Conservation (phyloP, 2,797 vertebrate genomes). For the Pangasius larnaudii region DNA sequence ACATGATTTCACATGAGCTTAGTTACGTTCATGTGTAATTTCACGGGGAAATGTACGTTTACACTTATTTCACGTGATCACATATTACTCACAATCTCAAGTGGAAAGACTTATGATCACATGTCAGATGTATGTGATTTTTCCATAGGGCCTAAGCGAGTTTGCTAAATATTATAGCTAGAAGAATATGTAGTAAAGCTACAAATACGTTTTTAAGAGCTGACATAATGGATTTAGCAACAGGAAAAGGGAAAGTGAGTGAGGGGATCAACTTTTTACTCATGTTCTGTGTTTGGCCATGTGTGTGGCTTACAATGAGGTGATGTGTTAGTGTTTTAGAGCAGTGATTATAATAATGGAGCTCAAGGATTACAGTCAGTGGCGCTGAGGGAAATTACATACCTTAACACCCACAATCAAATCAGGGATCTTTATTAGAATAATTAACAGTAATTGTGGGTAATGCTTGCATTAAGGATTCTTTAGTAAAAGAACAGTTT, state of each 20-base stretch:
- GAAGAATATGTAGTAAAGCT: not conserved
- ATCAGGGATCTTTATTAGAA: slow-evolving; percentile 19
- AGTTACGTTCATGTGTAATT: no score
- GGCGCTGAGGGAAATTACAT: slow-evolving; percentile 1
- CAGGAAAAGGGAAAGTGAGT: not conserved
- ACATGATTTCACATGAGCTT: no score
- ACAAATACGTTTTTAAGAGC: not conserved
- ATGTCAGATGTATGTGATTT: not conserved
- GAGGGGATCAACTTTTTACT: not conserved
- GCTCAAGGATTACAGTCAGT: slow-evolving; percentile 1
- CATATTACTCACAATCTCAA: not conserved
- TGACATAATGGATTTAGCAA: not conserved
- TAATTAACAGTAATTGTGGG: not conserved
- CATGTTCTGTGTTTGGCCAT: not conserved
- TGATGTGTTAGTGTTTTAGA: not conserved
- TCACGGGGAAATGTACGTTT: no score
- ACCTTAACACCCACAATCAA: not conserved
- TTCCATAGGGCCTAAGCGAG: not conserved
- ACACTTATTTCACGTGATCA: not conserved
- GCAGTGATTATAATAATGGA: not conserved
- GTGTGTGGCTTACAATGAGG: not conserved
- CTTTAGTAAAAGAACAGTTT: not conserved
- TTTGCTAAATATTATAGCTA: not conserved
- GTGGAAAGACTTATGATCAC: not conserved
- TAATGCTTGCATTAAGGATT: not conserved